Conservation (phyloP, 2,888 invertebrate species). For the Tinea semifulvella region DNA sequence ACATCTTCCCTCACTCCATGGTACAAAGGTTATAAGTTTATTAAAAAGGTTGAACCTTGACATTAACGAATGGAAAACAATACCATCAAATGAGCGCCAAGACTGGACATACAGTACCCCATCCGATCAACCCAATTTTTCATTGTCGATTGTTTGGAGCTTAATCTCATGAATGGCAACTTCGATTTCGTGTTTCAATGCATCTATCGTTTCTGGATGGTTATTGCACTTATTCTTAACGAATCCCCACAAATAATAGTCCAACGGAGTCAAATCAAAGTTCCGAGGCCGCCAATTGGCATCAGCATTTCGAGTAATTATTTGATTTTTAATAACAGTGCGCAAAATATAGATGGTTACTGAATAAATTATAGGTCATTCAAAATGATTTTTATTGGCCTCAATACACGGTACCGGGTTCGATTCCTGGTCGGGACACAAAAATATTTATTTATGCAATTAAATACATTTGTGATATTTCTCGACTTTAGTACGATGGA, state of each 20-base stretch:
- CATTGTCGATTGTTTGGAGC: background rate
- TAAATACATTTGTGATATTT: too few relatives aligned
- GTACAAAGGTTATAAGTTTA: too few relatives aligned
- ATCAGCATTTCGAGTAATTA: constrained; percentile 19
- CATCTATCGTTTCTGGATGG: constrained; percentile 16
- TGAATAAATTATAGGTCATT: too few relatives aligned
- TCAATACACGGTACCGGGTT: too few relatives aligned
- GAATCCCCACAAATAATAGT: constrained; percentile 15
- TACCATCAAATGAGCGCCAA: background rate
- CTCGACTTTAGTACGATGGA: too few relatives aligned
- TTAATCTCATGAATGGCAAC: constrained; percentile 4
- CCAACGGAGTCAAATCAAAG: constrained; percentile 20
- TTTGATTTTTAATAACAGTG: background rate
- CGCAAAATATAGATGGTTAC: too few relatives aligned
- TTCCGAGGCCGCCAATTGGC: constrained; percentile 21
- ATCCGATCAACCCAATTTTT: background rate
- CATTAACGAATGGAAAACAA: too few relatives aligned
- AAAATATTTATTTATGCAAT: too few relatives aligned
- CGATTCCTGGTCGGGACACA: too few relatives aligned
- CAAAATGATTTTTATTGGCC: too few relatives aligned
- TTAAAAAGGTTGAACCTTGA: too few relatives aligned
- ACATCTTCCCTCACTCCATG: too few relatives aligned
- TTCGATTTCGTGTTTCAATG: constrained; percentile 15
- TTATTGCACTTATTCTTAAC: constrained; percentile 14
- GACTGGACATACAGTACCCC: background rate